Base-by-base conservation (phyloP, 2,797 vertebrate genomes). In the Eulemur rubriventer region DNA sequence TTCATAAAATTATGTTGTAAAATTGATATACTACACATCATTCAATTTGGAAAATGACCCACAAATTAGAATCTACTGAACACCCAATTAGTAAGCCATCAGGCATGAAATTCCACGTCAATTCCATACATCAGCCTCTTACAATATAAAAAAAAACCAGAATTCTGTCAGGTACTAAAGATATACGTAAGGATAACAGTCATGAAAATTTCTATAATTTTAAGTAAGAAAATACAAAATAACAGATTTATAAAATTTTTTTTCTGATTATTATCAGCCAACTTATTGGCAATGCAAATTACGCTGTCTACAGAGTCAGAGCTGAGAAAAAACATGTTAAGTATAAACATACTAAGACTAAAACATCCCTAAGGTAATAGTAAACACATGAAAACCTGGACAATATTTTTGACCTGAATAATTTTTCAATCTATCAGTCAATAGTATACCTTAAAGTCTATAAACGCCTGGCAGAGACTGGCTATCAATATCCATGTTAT, bases 21-120 rank as follows among this genome's bases (percentile, higher is more conserved):
- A 94, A 72, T 67, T 73, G n/a, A 67, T 14, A 63, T 82, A 9
- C 7, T 69, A 69, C 65, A 69, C 4, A 81, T 55, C 88, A 82
- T 63, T 86, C 38, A 79, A 75, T 88, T 85, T 72, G 28, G 78
- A 96, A 76, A 81, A n/a, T 33, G n/a, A 22, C 20, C 35, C 55
- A 93, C 70, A 83, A 73, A 87, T 91, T 83, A 83, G n/a, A 76
- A 95, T 89, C 22, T 46, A 70, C 11, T 59, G 43, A 93, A 69
- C 30, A 82, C 6, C 13, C 38, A 65, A 35, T 96, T 86, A 88
- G 63, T 92, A 89, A 93, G 28, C 28, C 50, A 93, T 46, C 24
- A 78, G 17, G 20, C 57, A 73, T 87, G 87, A 82, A 87, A 91
- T 81, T 85, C 20, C 18, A 78, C 48, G 88, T 94, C 7, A 73